Evolutionary conservation across 1,140 invertebrate genomes (phyloP).

Genomic region (Campoletis sonorensis): DNA sequence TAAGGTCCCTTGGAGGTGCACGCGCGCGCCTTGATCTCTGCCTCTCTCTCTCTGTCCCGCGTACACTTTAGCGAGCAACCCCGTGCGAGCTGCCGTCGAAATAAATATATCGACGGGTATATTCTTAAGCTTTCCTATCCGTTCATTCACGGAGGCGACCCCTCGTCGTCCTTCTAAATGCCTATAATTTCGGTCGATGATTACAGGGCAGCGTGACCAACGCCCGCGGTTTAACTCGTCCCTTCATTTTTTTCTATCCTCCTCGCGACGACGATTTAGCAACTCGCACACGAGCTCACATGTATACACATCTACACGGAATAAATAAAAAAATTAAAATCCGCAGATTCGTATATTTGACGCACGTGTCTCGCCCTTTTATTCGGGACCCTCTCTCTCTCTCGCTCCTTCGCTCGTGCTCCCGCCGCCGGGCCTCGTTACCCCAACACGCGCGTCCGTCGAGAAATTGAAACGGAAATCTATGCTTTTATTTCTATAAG

Average conservation of each 20-base stretch:
- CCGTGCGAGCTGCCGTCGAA: slow-evolving; percentile 59
- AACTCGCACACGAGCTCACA: neutral
- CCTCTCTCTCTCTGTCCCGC: neutral
- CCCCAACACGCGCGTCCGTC: slow-evolving; percentile 45
- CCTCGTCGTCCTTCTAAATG: slow-evolving; percentile 65
- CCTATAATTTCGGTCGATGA: slow-evolving; percentile 74
- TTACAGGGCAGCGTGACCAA: slow-evolving; percentile 71
- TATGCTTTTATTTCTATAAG: neutral
- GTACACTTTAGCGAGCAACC: slow-evolving; percentile 64
- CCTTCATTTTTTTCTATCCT: slow-evolving; percentile 25
- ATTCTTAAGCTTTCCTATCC: slow-evolving; percentile 71
- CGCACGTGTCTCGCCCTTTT: slow-evolving; percentile 17
- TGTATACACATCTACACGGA: neutral
- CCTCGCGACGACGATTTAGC: slow-evolving; percentile 9
- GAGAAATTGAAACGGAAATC: slow-evolving; percentile 69
- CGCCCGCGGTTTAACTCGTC: slow-evolving; percentile 46
- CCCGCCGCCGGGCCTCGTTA: slow-evolving; percentile 59
- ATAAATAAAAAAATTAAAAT: neutral
- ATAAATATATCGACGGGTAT: slow-evolving; percentile 62
- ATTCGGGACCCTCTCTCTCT: neutral
- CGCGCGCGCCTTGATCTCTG: slow-evolving; percentile 50
- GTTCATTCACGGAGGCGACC: slow-evolving; percentile 67
- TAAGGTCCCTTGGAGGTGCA: slow-evolving; percentile 58
- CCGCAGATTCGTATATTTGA: neutral
- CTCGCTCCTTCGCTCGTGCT: too few species aligned